Percentiles rank a stretch among this genome's conserved stretches.
Conservation (phyloP, 2,113 vertebrate species). For the Microtus oregoni region DNA sequence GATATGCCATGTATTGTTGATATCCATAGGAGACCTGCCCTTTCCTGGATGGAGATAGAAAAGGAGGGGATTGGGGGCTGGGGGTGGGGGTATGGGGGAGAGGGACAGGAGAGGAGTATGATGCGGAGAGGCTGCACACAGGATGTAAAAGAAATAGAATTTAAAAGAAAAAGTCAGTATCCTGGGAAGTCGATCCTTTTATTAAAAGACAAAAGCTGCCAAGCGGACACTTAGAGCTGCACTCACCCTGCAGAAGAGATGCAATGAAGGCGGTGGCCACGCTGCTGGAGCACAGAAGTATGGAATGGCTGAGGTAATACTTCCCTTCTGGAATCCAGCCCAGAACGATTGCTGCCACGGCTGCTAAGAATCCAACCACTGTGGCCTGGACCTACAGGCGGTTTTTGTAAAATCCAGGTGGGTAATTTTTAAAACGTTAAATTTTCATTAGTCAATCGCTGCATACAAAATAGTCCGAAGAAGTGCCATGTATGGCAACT, state of each 20-base stretch:
- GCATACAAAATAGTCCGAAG: background rate
- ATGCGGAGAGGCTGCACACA: no score
- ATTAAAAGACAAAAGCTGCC: background rate
- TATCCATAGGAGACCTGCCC: no score
- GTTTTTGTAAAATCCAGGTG: conserved; percentile 35
- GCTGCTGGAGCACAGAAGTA: conserved; percentile 96
- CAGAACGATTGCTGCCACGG: conserved; percentile 94
- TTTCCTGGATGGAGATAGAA: no score
- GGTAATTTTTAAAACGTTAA: conserved; percentile 20
- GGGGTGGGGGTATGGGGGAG: background rate
- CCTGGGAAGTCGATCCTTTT: conserved; percentile 1
- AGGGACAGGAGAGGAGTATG: background rate
- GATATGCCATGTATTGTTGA: no score
- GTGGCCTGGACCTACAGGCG: conserved; percentile 95
- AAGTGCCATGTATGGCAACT: background rate
- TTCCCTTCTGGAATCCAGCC: conserved; percentile 98
- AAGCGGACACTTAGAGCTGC: background rate
- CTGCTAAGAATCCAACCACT: conserved; percentile 97
- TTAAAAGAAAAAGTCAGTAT: background rate
- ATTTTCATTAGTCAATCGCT: background rate
- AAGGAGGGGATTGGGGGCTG: background rate
- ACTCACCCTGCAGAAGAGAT: conserved; percentile 94
- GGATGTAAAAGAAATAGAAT: no score
- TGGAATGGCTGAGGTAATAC: conserved; percentile 94
- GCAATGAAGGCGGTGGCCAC: conserved; percentile 98